Conservation (phyloP, 1,140 invertebrate genomes). For the Drosophila baimaii region DNA sequence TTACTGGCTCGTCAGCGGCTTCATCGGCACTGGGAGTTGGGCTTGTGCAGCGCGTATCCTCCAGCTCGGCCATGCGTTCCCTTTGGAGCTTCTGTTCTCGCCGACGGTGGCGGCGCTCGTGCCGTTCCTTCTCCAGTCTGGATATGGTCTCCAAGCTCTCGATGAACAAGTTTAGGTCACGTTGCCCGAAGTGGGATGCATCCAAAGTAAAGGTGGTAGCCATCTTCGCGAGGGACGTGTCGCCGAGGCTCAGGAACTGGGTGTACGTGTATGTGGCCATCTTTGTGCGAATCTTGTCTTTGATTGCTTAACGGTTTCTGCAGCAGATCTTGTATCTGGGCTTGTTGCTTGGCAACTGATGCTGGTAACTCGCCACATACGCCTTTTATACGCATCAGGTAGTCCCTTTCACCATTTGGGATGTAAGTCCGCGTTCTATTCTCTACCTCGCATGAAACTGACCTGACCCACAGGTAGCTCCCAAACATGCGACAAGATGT, state of each 20-base stretch:
- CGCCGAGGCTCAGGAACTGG: constrained; percentile 41
- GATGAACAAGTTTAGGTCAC: constrained; percentile 63
- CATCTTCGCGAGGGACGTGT: neutral
- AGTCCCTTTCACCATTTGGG: neutral
- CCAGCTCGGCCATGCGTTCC: constrained; percentile 40
- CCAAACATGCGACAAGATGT: neutral
- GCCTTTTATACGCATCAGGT: constrained; percentile 46
- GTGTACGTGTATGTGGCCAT: constrained; percentile 54
- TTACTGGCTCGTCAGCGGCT: constrained; percentile 60
- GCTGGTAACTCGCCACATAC: neutral
- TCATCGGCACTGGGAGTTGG: constrained; percentile 65
- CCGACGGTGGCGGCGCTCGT: constrained; percentile 48
- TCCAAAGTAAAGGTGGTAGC: constrained; percentile 58
- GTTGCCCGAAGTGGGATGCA: constrained; percentile 45
- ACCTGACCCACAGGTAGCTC: constrained; percentile 1
- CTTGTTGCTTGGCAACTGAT: constrained; percentile 53
- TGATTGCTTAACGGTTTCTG: neutral
- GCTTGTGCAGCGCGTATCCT: constrained; percentile 40
- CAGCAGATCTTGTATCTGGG: constrained; percentile 13
- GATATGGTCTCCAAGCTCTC: constrained; percentile 72
- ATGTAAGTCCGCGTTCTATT: no score
- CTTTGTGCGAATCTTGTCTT: neutral
- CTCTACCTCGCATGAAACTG: neutral
- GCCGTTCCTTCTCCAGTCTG: constrained; percentile 57
- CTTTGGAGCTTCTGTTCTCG: constrained; percentile 39